phyloP scores from a whole-genome alignment of 2,888 invertebrate species.

The Diaphora mendica region DNA sequence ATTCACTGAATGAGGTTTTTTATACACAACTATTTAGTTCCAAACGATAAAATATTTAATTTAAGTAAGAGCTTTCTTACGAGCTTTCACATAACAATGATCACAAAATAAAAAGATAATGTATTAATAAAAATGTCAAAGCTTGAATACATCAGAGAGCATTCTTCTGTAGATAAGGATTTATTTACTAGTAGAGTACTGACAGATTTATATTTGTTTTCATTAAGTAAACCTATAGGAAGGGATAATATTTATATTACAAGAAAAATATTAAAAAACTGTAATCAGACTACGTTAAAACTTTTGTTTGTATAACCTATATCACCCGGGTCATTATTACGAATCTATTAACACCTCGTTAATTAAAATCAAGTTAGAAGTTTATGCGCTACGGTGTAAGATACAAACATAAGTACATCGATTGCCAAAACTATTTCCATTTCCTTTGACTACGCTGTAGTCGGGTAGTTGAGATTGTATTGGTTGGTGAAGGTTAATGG shows the following conservation, averaged over 20 bases:
- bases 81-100: constrained; percentile 27
- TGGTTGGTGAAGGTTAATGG: no score
- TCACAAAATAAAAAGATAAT: constrained; percentile 26
- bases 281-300: no score
- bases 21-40: neutral
- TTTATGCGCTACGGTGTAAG: no score
- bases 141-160: neutral
- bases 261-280: no score
- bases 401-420: no score
- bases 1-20: neutral
- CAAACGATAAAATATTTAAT: constrained; percentile 41
- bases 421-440: no score
- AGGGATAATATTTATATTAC: neutral
- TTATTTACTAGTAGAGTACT: neutral
- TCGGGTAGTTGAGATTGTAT: no score
- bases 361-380: no score
- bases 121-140: constrained; percentile 7
- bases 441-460: no score
- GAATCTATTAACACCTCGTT: no score
- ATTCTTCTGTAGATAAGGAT: neutral
- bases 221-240: neutral
- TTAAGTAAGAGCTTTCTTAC: constrained; percentile 48
- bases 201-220: neutral
- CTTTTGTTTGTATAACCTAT: no score
- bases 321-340: no score